Percentiles rank a stretch among this genome's conserved stretches.
These are phyloP conservation scores for Nasonia vitripennis DNA, from an alignment of 1,140 invertebrate genomes.

Conservation along the genomic window DNA sequence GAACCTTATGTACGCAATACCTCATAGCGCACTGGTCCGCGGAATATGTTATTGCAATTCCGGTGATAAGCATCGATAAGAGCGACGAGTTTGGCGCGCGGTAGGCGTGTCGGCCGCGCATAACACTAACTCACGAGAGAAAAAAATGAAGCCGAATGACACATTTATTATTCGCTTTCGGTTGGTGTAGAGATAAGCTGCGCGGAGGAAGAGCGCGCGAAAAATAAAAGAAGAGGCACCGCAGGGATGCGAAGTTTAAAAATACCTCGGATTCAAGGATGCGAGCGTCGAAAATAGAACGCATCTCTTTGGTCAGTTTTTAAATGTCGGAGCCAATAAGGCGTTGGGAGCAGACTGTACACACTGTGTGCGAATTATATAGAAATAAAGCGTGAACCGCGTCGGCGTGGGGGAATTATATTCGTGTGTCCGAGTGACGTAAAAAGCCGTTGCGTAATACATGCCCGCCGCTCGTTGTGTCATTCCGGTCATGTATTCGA, in stretches of 20 bases:
- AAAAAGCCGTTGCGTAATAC: not conserved
- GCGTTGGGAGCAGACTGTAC: not conserved
- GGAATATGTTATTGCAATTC: conserved; percentile 53
- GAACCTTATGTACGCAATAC: not conserved
- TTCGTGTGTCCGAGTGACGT: not conserved
- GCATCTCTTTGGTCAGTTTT: not conserved
- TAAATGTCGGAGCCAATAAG: not conserved
- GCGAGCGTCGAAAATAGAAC: not conserved
- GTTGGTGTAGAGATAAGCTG: not conserved
- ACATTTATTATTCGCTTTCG: not conserved
- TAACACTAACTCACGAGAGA: conserved; percentile 23
- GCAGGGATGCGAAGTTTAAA: not conserved
- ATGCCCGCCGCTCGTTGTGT: conserved; percentile 22
- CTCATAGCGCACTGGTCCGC: not conserved
- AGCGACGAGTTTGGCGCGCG: conserved; percentile 19
- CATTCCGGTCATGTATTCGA: conserved; percentile 33
- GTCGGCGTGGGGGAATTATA: not conserved
- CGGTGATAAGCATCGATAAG: conserved; percentile 54
- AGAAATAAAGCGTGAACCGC: not conserved
- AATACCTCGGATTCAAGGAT: not conserved
- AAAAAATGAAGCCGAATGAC: not conserved
- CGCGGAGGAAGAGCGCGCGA: conserved; percentile 21
- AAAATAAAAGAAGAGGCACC: conserved; percentile 33
- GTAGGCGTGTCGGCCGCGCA: conserved; percentile 50
- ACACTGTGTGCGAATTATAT: not conserved